phyloP scores from a whole-genome alignment of 2,888 invertebrate genomes.

The Tipula lateralis region DNA sequence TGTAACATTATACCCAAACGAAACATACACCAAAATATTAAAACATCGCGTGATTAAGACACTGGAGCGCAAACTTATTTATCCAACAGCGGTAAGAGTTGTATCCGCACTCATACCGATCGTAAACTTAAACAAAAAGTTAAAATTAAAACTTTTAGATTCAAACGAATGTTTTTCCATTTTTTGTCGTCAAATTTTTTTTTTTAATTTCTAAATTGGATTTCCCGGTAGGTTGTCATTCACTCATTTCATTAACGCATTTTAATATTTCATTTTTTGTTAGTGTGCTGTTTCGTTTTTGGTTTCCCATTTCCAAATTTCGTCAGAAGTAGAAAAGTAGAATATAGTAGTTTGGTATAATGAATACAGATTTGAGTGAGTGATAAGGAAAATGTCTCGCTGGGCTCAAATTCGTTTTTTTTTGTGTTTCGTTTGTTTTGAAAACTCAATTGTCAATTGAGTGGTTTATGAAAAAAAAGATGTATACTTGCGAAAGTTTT shows the following conservation, averaged over 20 bases:
- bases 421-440: not conserved
- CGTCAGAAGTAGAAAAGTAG: not conserved
- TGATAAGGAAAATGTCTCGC: not conserved
- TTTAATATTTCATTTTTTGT: not conserved
- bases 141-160: not conserved
- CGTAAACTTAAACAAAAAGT: not conserved
- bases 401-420: not conserved
- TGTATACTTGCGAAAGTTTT: not conserved
- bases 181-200: not conserved
- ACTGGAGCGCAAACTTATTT: no score
- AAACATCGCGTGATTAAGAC: no score
- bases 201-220: slow-evolving; percentile 27
- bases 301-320: not conserved
- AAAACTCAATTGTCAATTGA: not conserved
- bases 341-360: not conserved
- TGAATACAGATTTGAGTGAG: not conserved
- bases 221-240: slow-evolving; percentile 28
- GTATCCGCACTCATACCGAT: not conserved
- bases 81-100: no score
- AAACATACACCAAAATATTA: no score
- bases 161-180: not conserved
- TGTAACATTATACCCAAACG: no score
- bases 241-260: slow-evolving; percentile 13
- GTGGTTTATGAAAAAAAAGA: not conserved
- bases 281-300: not conserved